Evolutionary conservation across 2,113 vertebrate genomes (phyloP).

Genomic region (Notechis scutatus): DNA sequence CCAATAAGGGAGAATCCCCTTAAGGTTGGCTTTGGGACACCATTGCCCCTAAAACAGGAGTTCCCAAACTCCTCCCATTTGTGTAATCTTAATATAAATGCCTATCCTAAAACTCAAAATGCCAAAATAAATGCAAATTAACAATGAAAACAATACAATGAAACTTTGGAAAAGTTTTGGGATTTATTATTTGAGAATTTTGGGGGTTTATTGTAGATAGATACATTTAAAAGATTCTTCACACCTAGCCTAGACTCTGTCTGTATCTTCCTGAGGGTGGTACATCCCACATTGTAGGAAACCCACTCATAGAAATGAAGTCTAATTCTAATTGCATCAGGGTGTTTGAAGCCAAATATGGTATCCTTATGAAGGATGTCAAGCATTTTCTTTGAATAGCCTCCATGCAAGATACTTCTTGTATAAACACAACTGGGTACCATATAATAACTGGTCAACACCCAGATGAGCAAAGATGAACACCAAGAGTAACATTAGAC

Average conservation of each 20-base stretch:
- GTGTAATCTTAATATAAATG: not conserved
- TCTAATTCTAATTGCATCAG: not conserved
- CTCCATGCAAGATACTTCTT: not conserved
- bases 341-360: not conserved
- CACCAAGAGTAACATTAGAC: not conserved
- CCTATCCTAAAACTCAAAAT: not conserved
- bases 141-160: not conserved
- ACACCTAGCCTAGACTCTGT: not conserved
- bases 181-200: not conserved
- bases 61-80: not conserved
- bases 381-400: not conserved
- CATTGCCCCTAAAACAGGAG: not conserved
- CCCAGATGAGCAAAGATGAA: not conserved
- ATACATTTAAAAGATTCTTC: not conserved
- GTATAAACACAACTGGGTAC: not conserved
- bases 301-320: not conserved
- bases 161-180: not conserved
- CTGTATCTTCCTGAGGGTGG: not conserved
- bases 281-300: not conserved
- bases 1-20: not conserved
- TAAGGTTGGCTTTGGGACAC: not conserved
- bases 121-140: not conserved
- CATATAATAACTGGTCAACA: not conserved
- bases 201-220: not conserved
- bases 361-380: not conserved